phyloP scores from a whole-genome alignment of 2,113 vertebrate species.

The Lepisosteus oculatus region DNA sequence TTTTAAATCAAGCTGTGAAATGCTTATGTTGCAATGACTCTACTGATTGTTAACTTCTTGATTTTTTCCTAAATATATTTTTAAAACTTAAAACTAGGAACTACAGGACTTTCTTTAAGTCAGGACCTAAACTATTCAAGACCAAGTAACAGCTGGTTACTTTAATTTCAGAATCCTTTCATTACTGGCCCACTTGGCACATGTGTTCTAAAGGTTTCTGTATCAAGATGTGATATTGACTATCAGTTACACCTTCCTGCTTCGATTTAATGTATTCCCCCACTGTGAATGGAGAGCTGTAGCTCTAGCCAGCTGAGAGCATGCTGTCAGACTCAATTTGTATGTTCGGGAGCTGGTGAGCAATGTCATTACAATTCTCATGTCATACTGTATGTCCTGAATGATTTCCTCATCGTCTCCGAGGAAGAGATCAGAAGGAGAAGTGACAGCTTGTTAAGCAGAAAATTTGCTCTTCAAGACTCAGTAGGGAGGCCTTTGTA shows the following conservation, averaged over 20 bases:
- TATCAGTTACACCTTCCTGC: background rate
- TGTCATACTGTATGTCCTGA: background rate
- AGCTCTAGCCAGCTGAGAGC: background rate
- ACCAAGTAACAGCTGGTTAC: no score
- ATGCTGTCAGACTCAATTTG: background rate
- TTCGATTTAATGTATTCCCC: background rate
- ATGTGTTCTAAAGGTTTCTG: background rate
- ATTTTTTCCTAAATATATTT: no score
- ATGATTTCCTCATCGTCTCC: background rate
- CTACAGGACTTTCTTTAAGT: no score
- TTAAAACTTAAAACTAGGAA: no score
- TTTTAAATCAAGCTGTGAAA: no score
- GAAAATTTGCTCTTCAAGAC: background rate
- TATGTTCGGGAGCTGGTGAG: background rate
- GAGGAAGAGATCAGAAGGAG: background rate
- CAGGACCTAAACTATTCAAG: no score
- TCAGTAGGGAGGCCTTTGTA: background rate
- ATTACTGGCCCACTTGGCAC: no score
- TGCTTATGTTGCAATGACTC: no score
- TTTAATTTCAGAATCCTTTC: no score
- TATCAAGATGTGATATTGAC: background rate
- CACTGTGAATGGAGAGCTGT: background rate
- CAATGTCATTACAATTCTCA: background rate
- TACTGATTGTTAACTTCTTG: no score
- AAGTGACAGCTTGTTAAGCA: slow-evolving; percentile 6